These are phyloP conservation scores for Stenichneumon culpator DNA, from an alignment of 2,888 invertebrate genomes.

Conservation along the genomic window DNA sequence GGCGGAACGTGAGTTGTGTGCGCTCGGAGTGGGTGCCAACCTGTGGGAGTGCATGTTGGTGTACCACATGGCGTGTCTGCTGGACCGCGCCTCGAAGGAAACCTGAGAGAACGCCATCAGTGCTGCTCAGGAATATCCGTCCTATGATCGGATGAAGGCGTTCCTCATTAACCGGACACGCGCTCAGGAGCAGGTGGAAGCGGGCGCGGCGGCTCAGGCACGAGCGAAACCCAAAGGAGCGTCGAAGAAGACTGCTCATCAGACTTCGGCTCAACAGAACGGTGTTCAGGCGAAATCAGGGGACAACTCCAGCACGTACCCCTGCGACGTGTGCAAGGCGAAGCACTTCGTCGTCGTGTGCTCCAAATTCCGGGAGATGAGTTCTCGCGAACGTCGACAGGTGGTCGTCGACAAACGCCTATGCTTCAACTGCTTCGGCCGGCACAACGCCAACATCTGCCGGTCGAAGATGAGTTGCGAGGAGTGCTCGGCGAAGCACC, in stretches of 20 bases:
- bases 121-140: too few relatives aligned
- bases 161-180: too few relatives aligned
- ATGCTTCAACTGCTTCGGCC: conserved; percentile 61
- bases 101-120: too few relatives aligned
- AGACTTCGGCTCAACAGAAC: not conserved
- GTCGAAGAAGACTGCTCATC: too few relatives aligned
- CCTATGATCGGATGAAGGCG: too few relatives aligned
- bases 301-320: not conserved
- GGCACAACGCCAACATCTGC: conserved; percentile 2
- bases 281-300: too few relatives aligned
- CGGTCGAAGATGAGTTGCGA: not conserved
- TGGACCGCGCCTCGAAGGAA: conserved; percentile 1
- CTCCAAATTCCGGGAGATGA: conserved; percentile 22
- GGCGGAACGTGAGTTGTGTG: too few relatives aligned
- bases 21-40: too few relatives aligned
- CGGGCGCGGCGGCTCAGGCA: too few relatives aligned
- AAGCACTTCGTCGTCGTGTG: conserved; percentile 50
- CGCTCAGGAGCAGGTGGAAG: too few relatives aligned
- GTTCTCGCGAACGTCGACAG: not conserved
- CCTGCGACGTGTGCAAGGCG: conserved; percentile 35
- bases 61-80: not conserved
- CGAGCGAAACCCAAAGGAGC: too few relatives aligned
- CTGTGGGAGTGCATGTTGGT: too few relatives aligned
- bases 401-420: not conserved
- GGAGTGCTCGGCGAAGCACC: conserved; percentile 24